These are phyloP conservation scores for Thymallus thymallus DNA, from an alignment of 2,113 vertebrate species.

Conservation along the genomic window DNA sequence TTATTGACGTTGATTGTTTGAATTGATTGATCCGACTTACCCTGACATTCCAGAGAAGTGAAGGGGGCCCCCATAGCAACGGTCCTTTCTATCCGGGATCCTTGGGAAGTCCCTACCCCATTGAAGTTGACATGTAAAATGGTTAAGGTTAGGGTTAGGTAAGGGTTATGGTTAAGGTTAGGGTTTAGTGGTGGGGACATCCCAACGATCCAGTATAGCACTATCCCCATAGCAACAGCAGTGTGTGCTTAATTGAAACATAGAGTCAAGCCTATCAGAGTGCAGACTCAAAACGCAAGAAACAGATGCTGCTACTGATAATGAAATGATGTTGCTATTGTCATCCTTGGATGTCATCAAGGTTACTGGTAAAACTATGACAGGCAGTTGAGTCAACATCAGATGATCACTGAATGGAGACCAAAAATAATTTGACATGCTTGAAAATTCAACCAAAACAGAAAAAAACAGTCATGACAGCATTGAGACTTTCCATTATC, in stretches of 20 bases:
- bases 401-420: neutral
- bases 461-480: neutral
- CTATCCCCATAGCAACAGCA: constrained; percentile 47
- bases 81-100: no score
- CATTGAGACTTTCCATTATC: constrained; percentile 19
- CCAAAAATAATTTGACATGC: neutral
- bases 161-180: no score
- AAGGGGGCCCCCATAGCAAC: neutral
- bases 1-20: constrained; percentile 47
- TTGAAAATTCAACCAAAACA: constrained; percentile 4
- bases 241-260: constrained; percentile 54
- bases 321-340: constrained; percentile 66
- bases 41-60: constrained; percentile 52
- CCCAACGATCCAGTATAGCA: no score
- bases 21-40: constrained; percentile 53
- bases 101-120: no score
- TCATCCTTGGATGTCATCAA: constrained; percentile 51
- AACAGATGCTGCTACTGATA: constrained; percentile 67
- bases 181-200: no score
- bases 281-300: constrained; percentile 57
- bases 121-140: no score
- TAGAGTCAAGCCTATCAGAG: constrained; percentile 39
- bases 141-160: no score
- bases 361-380: constrained; percentile 35
- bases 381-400: constrained; percentile 1